These are phyloP conservation scores for Cosmopolites sordidus DNA, from an alignment of 2,888 invertebrate species.

Conservation along the genomic window DNA sequence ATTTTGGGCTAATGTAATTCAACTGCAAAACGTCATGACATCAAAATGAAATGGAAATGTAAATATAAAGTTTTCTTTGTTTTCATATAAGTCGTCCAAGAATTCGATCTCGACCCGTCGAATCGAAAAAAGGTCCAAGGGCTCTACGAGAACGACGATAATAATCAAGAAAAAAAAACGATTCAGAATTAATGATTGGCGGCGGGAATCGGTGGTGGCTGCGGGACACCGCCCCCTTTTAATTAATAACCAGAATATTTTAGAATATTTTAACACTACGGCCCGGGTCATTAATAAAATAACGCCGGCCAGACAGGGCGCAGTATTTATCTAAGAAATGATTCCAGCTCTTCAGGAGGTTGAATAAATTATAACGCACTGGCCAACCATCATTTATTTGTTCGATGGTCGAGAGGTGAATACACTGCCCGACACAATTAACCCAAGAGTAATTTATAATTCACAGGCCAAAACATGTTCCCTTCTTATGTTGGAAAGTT, in stretches of 20 bases:
- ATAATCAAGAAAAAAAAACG: background rate
- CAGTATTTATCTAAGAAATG: constrained; percentile 41
- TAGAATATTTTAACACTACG: constrained; percentile 43
- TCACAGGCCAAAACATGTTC: too few relatives aligned
- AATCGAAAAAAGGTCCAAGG: background rate
- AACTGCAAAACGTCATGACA: too few relatives aligned
- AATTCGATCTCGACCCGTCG: background rate
- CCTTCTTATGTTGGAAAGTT: too few relatives aligned
- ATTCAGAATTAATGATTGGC: background rate
- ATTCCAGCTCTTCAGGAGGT: constrained; percentile 34
- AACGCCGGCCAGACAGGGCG: constrained; percentile 36
- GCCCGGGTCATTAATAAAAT: constrained; percentile 40
- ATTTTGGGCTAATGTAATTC: too few relatives aligned
- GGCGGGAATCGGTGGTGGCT: background rate
- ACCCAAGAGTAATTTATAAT: too few relatives aligned
- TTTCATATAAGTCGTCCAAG: background rate
- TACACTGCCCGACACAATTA: constrained; percentile 8
- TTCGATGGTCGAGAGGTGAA: constrained; percentile 15
- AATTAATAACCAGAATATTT: constrained; percentile 12
- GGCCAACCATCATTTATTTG: constrained; percentile 23
- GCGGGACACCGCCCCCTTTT: background rate
- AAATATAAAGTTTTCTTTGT: too few relatives aligned
- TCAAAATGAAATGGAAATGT: too few relatives aligned
- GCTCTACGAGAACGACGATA: background rate
- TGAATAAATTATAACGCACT: constrained; percentile 34